Evolutionary conservation across 1,140 invertebrate species (phyloP), one percentile per base, ranked within the genome.

Genomic region (Xylocopa sonorina): DNA sequence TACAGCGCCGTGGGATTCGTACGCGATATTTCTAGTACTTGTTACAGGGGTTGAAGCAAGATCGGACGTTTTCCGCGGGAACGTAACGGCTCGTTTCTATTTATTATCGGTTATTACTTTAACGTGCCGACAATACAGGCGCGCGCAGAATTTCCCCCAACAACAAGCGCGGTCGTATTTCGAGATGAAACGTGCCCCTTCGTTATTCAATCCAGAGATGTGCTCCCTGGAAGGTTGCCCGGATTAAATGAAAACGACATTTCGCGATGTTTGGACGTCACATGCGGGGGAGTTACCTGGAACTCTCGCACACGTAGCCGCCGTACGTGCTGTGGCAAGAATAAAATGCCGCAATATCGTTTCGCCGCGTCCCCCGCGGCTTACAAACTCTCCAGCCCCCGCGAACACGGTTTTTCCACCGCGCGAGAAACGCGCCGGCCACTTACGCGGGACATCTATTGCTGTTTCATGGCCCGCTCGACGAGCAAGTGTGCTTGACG

Each of bases 171-270:
- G 14, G 21, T 29, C 12, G 2, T 34, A 18, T 55, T 27, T 10
- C n/a, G 24, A 38, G 18, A 29, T 43, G 43, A 21, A 16, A 21
- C n/a, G 1, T n/a, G 24, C 41, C 32, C 48, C 7, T 16, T 48
- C 29, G 53, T 21, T 57, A 66, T 48, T 64, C 58, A 73, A 73
- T 73, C 41, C 7, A 41, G 48, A 73, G 21, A 63, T 78, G 69
- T 78, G 27, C n/a, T 57, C 12, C 3, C 41, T 78, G 77, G 77
- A 78, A 73, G 24, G 0, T 29, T 78, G 77, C 77, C 77, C 77
- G 51, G 58, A 55, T 53, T 63, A 78, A 78, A 78, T 78, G 69
- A 73, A 73, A 73, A 71, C 34, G 68, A 53, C 69, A 72, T 64
- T 78, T 64, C 48, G 67, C 32, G 7, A 71, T 60, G 18, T 51